phyloP scores from a whole-genome alignment of 2,797 vertebrate species.

The Peromyscus nudipes region DNA sequence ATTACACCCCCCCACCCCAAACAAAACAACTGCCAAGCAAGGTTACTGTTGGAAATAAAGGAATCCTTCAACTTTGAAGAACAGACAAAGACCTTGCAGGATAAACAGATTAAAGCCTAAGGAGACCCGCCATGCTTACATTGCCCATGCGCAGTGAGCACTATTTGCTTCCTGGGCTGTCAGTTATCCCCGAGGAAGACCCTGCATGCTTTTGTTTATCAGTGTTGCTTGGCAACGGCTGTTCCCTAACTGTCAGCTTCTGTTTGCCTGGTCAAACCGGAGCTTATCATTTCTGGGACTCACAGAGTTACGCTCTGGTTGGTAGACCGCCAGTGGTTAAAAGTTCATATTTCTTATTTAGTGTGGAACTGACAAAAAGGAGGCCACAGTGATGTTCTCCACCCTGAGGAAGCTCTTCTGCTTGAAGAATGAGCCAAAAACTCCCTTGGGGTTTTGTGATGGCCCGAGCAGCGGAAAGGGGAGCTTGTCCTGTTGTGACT shows the following conservation, averaged over 20 bases:
- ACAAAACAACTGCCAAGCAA: neutral
- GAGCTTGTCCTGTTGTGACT: neutral
- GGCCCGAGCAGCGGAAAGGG: neutral
- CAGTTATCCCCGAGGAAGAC: neutral
- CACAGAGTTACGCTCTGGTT: neutral
- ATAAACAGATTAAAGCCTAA: neutral
- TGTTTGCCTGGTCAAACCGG: neutral
- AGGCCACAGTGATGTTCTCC: neutral
- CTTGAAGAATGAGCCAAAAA: neutral
- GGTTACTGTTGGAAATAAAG: neutral
- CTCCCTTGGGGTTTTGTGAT: neutral
- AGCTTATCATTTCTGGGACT: neutral
- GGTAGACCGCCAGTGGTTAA: neutral
- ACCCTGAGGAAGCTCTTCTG: neutral
- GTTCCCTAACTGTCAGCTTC: neutral
- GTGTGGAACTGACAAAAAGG: neutral
- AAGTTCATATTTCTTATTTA: neutral
- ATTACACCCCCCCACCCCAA: neutral
- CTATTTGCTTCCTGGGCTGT: neutral
- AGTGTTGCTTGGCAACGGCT: neutral
- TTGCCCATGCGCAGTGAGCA: neutral
- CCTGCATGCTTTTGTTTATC: neutral
- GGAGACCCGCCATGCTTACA: fast-evolving
- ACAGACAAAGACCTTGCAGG: neutral
- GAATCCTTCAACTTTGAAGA: neutral